Base-by-base conservation (phyloP, 2,888 invertebrate species). In the Apantesis nais region DNA sequence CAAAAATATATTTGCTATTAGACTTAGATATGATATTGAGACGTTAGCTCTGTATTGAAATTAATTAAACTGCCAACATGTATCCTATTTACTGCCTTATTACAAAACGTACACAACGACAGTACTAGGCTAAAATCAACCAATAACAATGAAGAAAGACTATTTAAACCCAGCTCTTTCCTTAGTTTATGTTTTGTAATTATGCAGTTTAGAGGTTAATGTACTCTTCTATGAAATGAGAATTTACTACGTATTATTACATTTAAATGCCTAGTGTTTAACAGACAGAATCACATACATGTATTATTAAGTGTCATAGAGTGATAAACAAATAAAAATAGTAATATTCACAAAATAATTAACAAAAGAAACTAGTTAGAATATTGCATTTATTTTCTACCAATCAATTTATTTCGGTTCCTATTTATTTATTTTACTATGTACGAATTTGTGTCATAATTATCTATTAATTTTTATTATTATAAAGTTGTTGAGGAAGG, bases 401-500 rank as follows among this genome's bases (percentile, higher is more conserved):
- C 74, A 76, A 80, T 84, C 73, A 74, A 76, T 80, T 79, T 73
- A 81, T 77, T 82, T 85, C 80, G 78, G 83, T 82, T 82, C 83
- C 82, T 82, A 83, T 82, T 77, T 86, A 83, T 80, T 72, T 74
- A 5, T 74, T 85, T 83, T 82, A 80, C 71, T 82, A 74, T 79
- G 73, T 78, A 80, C 74, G 76, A 74, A 78, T 79, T 81, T 84
- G 84, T 87, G 82, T 85, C 84, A 85, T 87, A 88, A 84, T 72
- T 83, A 81, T 78, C 72, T 79, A 77, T 78, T 76, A 79, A 72
- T 76, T 80, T 78, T 77, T 82, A 71, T 75, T 74, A 71, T 74
- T 83, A 77, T 79, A 78, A 88, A 83, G 91, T 90, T 91, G 74
- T 93, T 92, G 90, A 92, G 90, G 89, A 90, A 90, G 90, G 92